Evolutionary conservation across 1,140 invertebrate genomes (phyloP).

Genomic region (Apis florea): DNA sequence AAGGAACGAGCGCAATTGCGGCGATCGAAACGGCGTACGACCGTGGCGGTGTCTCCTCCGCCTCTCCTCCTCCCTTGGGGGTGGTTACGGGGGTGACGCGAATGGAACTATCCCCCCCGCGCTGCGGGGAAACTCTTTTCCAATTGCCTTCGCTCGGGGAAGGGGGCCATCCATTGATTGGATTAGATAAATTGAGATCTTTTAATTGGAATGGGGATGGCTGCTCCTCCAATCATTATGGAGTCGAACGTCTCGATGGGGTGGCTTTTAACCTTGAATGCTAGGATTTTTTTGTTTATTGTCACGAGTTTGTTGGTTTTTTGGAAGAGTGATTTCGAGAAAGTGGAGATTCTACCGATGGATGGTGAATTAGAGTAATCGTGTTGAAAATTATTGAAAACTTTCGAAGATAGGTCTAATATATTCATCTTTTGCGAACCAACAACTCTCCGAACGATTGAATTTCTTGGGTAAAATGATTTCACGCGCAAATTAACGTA

Average conservation of each 20-base stretch:
- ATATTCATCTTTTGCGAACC: no score
- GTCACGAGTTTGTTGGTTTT: no score
- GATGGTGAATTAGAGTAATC: no score
- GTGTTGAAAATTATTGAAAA: no score
- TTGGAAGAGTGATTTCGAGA: no score
- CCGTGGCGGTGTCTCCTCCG: not conserved
- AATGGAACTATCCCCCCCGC: slow-evolving; percentile 4
- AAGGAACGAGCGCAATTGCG: slow-evolving; percentile 50
- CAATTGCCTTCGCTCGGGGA: not conserved
- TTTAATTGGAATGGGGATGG: slow-evolving; percentile 13
- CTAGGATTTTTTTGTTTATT: not conserved
- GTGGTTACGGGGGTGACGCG: slow-evolving; percentile 49
- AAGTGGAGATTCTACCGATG: no score
- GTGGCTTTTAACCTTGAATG: not conserved
- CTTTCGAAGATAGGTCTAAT: no score
- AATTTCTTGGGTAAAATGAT: no score
- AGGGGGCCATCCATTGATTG: not conserved
- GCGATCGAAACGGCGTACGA: slow-evolving; percentile 13
- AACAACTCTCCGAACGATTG: no score
- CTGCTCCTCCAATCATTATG: not conserved
- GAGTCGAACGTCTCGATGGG: not conserved
- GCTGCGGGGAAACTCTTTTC: not conserved
- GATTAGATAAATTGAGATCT: slow-evolving; percentile 7
- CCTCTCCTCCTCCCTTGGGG: not conserved
- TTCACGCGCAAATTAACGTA: no score